Conservation (phyloP, 2,797 vertebrate species). For the Rhynchonycteris naso region DNA sequence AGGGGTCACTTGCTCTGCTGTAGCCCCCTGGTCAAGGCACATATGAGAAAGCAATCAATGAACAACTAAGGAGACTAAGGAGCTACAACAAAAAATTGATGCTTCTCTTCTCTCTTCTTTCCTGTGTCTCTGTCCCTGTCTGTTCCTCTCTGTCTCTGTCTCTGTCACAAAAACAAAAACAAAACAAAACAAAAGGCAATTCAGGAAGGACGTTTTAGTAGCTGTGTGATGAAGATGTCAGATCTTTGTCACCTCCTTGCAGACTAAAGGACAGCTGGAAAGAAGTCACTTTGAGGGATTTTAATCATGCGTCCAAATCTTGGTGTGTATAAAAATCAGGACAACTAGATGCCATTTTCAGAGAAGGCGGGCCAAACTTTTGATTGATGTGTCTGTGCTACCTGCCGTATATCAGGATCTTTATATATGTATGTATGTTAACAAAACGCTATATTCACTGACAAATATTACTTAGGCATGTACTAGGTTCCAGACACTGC, state of each 20-base stretch:
- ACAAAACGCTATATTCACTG: conserved; percentile 26
- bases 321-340: not conserved
- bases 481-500: not conserved
- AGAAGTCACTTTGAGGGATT: conserved; percentile 48
- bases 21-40: too few relatives aligned
- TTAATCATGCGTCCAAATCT: conserved; percentile 36
- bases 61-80: too few relatives aligned
- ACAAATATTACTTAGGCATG: conserved; percentile 34
- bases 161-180: too few relatives aligned
- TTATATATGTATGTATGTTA: not conserved
- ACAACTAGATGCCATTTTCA: conserved; percentile 17
- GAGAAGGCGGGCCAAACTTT: conserved; percentile 1
- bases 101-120: too few relatives aligned
- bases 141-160: too few relatives aligned
- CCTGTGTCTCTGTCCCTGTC: too few relatives aligned
- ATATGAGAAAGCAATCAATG: too few relatives aligned
- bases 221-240: conserved; percentile 55
- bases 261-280: conserved; percentile 31
- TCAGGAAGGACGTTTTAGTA: conserved; percentile 44
- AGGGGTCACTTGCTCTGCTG: too few relatives aligned
- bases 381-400: not conserved
- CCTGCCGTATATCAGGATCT: not conserved
- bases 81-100: too few relatives aligned
- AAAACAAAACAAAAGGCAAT: not conserved
- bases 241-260: conserved; percentile 53